Evolutionary conservation across 2,888 invertebrate genomes (phyloP).

Genomic region (Tanaodytes sp.): DNA sequence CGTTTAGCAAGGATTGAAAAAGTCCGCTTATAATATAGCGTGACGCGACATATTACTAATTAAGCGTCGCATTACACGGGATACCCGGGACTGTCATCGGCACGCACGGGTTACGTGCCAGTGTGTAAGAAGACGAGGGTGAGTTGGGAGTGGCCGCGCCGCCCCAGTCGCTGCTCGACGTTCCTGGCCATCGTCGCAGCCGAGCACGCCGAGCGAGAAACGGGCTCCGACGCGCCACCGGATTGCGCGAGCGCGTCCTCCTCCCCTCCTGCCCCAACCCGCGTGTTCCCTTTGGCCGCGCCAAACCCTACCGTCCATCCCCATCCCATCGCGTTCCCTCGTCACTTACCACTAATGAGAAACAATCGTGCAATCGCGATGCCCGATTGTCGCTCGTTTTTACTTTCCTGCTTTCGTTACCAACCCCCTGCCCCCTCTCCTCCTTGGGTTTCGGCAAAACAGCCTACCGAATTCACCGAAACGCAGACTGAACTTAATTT

Average conservation of each 20-base stretch:
- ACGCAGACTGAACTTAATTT: too few species aligned
- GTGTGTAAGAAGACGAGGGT: conserved; percentile 32
- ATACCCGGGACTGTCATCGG: conserved; percentile 35
- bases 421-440: too few species aligned
- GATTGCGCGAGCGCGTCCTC: conserved; percentile 38
- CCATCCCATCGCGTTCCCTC: too few species aligned
- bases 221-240: conserved; percentile 10
- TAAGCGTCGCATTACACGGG: conserved; percentile 43
- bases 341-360: conserved; percentile 35
- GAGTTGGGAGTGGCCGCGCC: conserved; percentile 35
- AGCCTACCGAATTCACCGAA: too few species aligned
- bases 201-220: too few species aligned
- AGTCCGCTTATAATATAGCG: conserved; percentile 31
- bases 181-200: conserved; percentile 32
- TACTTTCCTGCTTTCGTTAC: too few species aligned
- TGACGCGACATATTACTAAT: conserved; percentile 39
- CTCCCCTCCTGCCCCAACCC: conserved; percentile 8
- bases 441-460: too few species aligned
- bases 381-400: too few species aligned
- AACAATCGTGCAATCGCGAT: conserved; percentile 31
- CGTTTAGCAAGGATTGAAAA: too few species aligned
- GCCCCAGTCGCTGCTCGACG: conserved; percentile 19
- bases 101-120: conserved; percentile 22
- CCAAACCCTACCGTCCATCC: too few species aligned
- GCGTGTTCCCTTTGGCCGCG: too few species aligned